phyloP scores from a whole-genome alignment of 2,113 vertebrate genomes.

The Macrotus californicus region DNA sequence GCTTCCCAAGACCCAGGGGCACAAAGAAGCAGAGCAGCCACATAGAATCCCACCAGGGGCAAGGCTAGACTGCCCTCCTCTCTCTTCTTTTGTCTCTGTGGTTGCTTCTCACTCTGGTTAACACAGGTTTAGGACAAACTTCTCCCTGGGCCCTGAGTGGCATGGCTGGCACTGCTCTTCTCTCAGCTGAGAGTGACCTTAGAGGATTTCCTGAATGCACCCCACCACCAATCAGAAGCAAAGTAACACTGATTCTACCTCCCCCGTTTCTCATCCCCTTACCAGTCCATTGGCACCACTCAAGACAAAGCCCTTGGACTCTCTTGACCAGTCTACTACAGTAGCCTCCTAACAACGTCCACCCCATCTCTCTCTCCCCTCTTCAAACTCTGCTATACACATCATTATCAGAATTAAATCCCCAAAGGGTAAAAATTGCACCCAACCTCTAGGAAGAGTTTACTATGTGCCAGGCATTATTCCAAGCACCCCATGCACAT shows the following conservation, averaged over 20 bases:
- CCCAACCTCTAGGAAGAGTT: neutral
- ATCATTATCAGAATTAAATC: neutral
- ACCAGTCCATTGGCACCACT: neutral
- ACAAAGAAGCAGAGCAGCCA: neutral
- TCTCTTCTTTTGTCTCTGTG: neutral
- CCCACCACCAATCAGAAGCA: neutral
- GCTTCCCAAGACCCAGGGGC: neutral
- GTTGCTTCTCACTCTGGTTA: neutral
- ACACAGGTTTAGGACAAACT: neutral
- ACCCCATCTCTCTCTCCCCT: neutral
- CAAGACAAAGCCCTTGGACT: neutral
- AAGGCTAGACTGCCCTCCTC: rapidly evolving
- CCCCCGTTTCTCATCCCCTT: neutral
- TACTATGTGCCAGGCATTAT: neutral
- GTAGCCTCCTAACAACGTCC: neutral
- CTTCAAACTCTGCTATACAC: neutral
- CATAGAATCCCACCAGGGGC: neutral
- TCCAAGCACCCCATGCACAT: neutral
- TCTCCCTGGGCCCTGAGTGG: neutral
- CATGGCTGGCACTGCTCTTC: neutral
- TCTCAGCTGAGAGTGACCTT: neutral
- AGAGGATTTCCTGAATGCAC: neutral
- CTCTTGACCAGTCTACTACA: neutral
- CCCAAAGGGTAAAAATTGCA: neutral
- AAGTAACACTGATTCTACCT: too few relatives aligned